Base-by-base conservation (phyloP, 2,113 vertebrate genomes). In the Ellobius talpinus region DNA sequence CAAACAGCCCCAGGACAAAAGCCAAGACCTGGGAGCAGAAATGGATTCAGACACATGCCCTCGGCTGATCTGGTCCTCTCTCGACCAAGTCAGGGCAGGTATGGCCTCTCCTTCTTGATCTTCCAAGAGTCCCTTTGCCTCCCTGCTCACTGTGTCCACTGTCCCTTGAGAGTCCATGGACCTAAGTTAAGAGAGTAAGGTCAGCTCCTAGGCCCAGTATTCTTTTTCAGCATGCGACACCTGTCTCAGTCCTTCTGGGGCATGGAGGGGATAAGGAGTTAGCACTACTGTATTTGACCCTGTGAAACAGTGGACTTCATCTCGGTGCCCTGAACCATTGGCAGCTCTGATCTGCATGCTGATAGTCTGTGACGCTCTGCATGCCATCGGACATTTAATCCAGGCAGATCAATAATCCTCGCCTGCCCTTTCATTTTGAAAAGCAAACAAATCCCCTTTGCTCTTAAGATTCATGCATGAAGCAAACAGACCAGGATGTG, bases 361-460 rank as follows among this genome's bases (percentile, higher is more conserved):
- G 93, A 21, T 21, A 52, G 91, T 88, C 23, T 7, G 78, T 9
- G 65, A 23, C 17, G 87, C 88, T 88, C 87, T 47, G 89, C 61
- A 55, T 42, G 19, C 81, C 94, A 65, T 94, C 79, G 97, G 87
- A 12, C 11, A 90, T 97, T 94, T 65, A 97, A 87, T 21, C 89
- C 85, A 74, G 76, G 95, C 92, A 47, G 96, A 98, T 93, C 78
- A 1, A 96, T 96, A 97, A 95, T 92, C 91, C 36, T 95, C 39
- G 5, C 3, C 94, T 42, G 84, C 91, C 93, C 39, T 93, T 94
- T 95, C 66, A 65, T 86, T 89, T 8, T 12, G 72, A 87, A 77
- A 68, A 94, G 92, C 93, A 97, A 77, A n/a, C 90, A 63, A 93
- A 24, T 96, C 89, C 88, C 77, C 68, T 78, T 95, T 79, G 74